Evolutionary conservation across 37 sponge, comb jelly and placozoan species (phyloP), one percentile per base, ranked within the genome.

Genomic region (Bolinopsis microptera): DNA sequence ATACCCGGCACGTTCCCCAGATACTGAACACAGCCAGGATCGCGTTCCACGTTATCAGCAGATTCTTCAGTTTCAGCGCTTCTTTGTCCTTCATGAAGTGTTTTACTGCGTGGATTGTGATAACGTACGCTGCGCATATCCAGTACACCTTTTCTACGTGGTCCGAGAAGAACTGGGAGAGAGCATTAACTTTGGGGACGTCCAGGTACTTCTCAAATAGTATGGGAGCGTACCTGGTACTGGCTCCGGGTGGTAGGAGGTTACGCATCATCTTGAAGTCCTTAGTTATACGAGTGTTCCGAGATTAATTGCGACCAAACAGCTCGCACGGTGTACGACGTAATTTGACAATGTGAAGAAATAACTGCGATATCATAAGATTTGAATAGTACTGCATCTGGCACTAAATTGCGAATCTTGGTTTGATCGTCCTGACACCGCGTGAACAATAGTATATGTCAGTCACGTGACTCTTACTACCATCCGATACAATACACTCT

Each of bases 11-110:
- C 21, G 32, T 61, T 0, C 96, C 97, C 18, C 94, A 22, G 69
- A 95, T 35, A 38, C 95, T 95, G 41, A 97, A 97, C 48, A 94
- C 94, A 0, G 95, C 95, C 76, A 97, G 83, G 0, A 94, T 93
- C 0, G 90, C 41, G 69, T 95, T 97, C 97, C 97, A 97, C 25
- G 93, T 0, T 34, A 94, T 25, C 36, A 97, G 94, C 0, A 80
- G 86, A 30, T 40, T 93, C 18, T 95, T 61, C 21, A 94, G 93
- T 0, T 37, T 30, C 38, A 88, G 95, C 22, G 96, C 93, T 18
- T 76, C 30, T 5, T 95, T 41, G 41, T 82, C 69, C 61, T 74
- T 93, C 98, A 97, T 97, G 76, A 69, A 92, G 21, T 39, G 40
- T 83, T 40, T 33, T 2, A 96, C 96, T 24, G 27, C 24, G 80